Percentiles rank a stretch among this genome's conserved stretches.
Evolutionary conservation across 2,797 vertebrate species (phyloP).

Genomic region (Enteromius unitaeniatus): DNA sequence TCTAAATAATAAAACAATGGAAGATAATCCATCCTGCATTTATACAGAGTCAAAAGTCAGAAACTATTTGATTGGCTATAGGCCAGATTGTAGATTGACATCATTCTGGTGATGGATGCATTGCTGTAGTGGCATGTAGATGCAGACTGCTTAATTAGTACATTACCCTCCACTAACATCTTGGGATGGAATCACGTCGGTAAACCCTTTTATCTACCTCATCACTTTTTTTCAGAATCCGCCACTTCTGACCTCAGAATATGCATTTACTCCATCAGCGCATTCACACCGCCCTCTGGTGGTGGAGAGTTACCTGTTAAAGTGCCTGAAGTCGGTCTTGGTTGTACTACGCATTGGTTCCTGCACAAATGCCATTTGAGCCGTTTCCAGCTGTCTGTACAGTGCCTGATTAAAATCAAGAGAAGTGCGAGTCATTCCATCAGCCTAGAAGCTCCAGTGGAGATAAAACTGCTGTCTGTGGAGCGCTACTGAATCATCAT

Average conservation of each 20-base stretch:
- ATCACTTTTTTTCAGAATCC: slow-evolving; percentile 22
- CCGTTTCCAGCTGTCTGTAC: slow-evolving; percentile 47
- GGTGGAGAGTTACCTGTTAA: slow-evolving; percentile 56
- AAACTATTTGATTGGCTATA: not conserved
- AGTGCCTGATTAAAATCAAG: slow-evolving; percentile 55
- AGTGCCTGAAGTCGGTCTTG: slow-evolving; percentile 53
- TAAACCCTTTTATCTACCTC: slow-evolving; percentile 22
- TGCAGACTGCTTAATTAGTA: not conserved
- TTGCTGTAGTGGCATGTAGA: not conserved
- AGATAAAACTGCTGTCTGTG: not conserved
- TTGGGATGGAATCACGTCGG: not conserved
- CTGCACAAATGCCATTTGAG: slow-evolving; percentile 7
- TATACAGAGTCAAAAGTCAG: not conserved
- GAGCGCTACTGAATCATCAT: slow-evolving; percentile 26
- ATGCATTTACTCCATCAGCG: not conserved
- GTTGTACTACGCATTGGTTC: slow-evolving; percentile 49
- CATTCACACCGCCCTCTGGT: slow-evolving; percentile 58
- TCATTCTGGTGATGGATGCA: not conserved
- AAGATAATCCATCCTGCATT: not conserved
- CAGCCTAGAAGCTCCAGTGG: slow-evolving; percentile 25
- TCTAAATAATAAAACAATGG: not conserved
- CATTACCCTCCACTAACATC: slow-evolving; percentile 18
- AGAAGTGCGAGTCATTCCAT: slow-evolving; percentile 25
- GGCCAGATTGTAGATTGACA: slow-evolving; percentile 3
- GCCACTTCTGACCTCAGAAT: slow-evolving; percentile 18